Evolutionary conservation across 1,140 invertebrate genomes (phyloP), one percentile per base, ranked within the genome.

Genomic region (Atta colombica): DNA sequence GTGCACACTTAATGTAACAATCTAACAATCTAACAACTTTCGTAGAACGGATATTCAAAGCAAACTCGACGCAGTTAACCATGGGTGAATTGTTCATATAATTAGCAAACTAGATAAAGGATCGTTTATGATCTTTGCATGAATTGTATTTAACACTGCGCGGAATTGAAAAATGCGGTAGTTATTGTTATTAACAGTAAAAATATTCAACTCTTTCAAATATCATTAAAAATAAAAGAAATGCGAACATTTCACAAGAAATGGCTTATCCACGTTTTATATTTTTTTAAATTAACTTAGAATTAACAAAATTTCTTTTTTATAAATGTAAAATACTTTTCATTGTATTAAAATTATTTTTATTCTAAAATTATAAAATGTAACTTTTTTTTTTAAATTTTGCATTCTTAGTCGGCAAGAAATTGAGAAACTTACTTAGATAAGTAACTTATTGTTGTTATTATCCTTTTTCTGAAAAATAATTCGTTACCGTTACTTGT

Each of bases 21-120:
- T 18, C 31, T 63, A 78, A 35, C 69, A 49, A 82, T 39, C 39
- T 31, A 61, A 39, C 68, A 74, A 84, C 69, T 84, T 84, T 84
- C 69, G 14, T 63, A 51, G 35, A 84, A 75, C 39, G 69, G 55
- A 74, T 31, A 12, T 49, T 61, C 35, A 25, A 51, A 51, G 51
- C 7, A 18, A 60, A 31, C 58, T 49, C 28, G 7, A 10, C 16
- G 35, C 45, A n/a, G 10, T 69, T 80, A 60, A 8, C 21, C 39
- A 5, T 45, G 14, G 8, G 21, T 58, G 66, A 45, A 72, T 72
- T 31, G 55, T 71, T 71, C 77, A 35, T 71, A 69, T 14, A 71
- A 81, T 81, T 45, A 61, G 21, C 51, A 25, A 72, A 14, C 14
- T 55, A 69, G n/a, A 81, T 81, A 55, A 81, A 45, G 2, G 2